Base-by-base conservation (phyloP, 2,113 vertebrate genomes). In the Ascaphus truei region DNA sequence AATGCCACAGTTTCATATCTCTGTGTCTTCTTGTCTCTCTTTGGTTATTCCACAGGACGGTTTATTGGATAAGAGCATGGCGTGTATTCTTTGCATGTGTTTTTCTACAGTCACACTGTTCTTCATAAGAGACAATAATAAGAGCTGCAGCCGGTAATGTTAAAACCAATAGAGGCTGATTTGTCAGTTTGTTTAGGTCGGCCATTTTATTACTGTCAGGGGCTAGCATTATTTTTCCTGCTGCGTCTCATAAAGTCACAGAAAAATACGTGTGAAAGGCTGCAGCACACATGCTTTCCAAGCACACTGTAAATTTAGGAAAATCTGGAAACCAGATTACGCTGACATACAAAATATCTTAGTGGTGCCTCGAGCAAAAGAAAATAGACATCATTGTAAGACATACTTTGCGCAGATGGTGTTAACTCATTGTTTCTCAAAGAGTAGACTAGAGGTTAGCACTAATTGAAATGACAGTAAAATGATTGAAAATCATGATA, bases 121-220 rank as follows among this genome's bases (percentile, higher is more conserved):
- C 47, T 75, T 68, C 45, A 53, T 20, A 55, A 47, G 62, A 73
- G 13, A 23, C 5, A 57, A 4, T 5, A 10, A 4, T 5, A 10
- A 12, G 3, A 11, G 58, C 50, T 20, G 2, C 3, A 53, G 2
- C 64, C 30, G 4, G 69, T 73, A 51, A 50, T 78, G 36, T 65
- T 16, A 60, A 52, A 23, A 39, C 12, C 62, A 68, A 71, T 3
- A 60, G 52, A 9, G 43, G 31, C 39, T 65, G 5, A 18, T 71
- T 78, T 79, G 67, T 75, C 47, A 73, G 2, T 59, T 2, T 53
- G 2, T 30, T 51, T 9, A 51, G 22, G 7, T 69, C 31, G 51
- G 13, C 26, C 20, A 64, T 34, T 69, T 76, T 71, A 55, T 68
- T 74, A 56, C 48, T 63, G 12, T 26, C 18, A 45, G 30, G 53